phyloP scores from a whole-genome alignment of 2,888 invertebrate species.

The Nomada fucata region DNA sequence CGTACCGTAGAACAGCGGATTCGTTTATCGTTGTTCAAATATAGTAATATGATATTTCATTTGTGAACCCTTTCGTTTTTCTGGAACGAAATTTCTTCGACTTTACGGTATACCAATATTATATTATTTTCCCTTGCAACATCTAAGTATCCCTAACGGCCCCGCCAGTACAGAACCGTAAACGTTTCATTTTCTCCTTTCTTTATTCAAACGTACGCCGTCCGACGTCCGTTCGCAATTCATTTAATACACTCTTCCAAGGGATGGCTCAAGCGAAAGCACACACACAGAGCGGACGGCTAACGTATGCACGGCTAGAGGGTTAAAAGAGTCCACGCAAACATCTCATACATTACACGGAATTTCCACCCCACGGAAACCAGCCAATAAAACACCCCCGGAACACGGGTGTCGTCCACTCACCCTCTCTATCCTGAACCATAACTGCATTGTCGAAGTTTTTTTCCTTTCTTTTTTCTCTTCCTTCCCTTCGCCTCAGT shows the following conservation, averaged over 20 bases:
- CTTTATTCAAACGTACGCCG: not conserved
- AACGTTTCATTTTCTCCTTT: not conserved
- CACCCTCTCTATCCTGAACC: conserved; percentile 71
- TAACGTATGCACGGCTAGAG: conserved; percentile 55
- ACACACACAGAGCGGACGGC: conserved; percentile 18
- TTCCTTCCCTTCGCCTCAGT: conserved; percentile 23
- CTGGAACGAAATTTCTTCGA: no score
- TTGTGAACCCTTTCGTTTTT: no score
- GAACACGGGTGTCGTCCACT: conserved; percentile 73
- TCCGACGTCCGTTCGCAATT: conserved; percentile 1
- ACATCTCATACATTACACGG: conserved; percentile 73
- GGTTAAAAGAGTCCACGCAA: conserved; percentile 72
- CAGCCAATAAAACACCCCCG: conserved; percentile 83
- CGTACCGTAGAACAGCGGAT: no score
- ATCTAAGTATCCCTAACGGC: not conserved
- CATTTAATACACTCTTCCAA: not conserved
- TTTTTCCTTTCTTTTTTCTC: conserved; percentile 72
- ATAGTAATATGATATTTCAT: no score
- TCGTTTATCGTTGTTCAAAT: no score
- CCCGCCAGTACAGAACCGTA: not conserved
- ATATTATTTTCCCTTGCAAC: not conserved
- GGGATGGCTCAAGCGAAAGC: conserved; percentile 37
- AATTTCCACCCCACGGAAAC: conserved; percentile 83
- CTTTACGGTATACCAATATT: not conserved
- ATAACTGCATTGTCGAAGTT: conserved; percentile 80